Percentiles rank a stretch among this genome's conserved stretches.
Conservation (phyloP, 1,140 invertebrate genomes). For the Aplysia californica region DNA sequence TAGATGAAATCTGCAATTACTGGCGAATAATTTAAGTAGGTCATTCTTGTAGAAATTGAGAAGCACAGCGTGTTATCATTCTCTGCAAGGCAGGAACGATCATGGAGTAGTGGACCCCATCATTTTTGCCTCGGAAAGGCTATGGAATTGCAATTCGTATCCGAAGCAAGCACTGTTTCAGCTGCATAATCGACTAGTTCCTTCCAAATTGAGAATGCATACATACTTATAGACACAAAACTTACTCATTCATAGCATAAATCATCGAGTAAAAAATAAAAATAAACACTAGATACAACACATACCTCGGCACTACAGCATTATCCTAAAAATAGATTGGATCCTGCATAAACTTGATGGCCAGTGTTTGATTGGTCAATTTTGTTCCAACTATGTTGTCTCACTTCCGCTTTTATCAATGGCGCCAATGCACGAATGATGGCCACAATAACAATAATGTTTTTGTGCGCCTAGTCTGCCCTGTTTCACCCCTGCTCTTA, state of each 20-base stretch:
- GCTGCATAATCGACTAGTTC: not conserved
- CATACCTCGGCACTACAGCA: slow-evolving; percentile 11
- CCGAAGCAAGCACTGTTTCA: not conserved
- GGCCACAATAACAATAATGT: not conserved
- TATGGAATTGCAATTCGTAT: not conserved
- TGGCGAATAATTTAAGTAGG: not conserved
- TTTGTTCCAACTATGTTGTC: not conserved
- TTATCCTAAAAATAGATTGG: slow-evolving; percentile 9
- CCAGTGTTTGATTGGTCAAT: not conserved
- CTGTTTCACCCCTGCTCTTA: too few relatives aligned
- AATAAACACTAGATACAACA: not conserved
- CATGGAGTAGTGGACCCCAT: not conserved
- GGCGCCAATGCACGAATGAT: slow-evolving; percentile 15
- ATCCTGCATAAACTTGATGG: not conserved
- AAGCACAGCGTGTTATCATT: not conserved
- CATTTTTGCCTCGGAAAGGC: not conserved
- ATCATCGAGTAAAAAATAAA: not conserved
- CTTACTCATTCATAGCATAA: not conserved
- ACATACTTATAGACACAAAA: not conserved
- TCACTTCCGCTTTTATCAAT: slow-evolving; percentile 5
- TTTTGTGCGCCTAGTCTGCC: slow-evolving; percentile 22
- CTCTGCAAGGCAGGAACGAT: not conserved
- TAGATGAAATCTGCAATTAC: too few relatives aligned
- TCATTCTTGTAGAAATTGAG: not conserved
- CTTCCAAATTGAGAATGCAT: not conserved